A percentile compares a stretch with the other conserved stretches of the same genome.
Evolutionary conservation across 2,888 invertebrate genomes (phyloP).

Genomic region (Terebella lapidaria): DNA sequence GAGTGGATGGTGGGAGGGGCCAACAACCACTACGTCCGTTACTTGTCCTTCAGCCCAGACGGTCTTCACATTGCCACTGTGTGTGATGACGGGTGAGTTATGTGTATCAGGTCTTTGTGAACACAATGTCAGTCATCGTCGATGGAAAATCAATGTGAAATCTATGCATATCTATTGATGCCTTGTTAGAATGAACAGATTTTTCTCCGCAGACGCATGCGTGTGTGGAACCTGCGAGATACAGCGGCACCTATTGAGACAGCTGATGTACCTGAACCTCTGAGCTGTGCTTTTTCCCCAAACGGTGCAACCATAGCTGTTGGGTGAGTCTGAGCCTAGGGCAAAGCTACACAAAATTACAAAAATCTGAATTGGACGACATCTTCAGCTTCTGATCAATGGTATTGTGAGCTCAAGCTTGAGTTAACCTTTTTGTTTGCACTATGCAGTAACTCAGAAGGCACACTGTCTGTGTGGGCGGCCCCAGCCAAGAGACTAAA

Average conservation of each 20-base stretch:
- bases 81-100: conserved; percentile 57
- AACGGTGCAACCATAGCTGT: conserved; percentile 53
- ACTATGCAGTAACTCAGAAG: conserved; percentile 50
- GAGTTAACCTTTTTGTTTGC: not conserved
- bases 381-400: no score
- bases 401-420: no score
- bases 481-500: conserved; percentile 40
- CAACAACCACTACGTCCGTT: conserved; percentile 55
- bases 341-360: no score
- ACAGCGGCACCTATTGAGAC: conserved; percentile 50
- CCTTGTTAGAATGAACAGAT: no score
- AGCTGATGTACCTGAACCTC: conserved; percentile 38
- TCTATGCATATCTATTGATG: no score
- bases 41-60: conserved; percentile 53
- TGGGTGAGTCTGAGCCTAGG: conserved; percentile 52
- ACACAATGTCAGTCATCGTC: not conserved
- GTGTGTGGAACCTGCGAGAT: conserved; percentile 55
- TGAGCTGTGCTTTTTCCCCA: conserved; percentile 54
- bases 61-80: conserved; percentile 55
- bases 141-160: not conserved
- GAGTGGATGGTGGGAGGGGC: conserved; percentile 57
- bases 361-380: no score
- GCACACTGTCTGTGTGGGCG: conserved; percentile 49
- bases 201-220: conserved; percentile 54
- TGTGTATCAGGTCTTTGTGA: not conserved